Percentiles rank a stretch among this genome's conserved stretches.
These are phyloP conservation scores for Danaus plexippus DNA, from an alignment of 1,140 invertebrate genomes.

Conservation along the genomic window DNA sequence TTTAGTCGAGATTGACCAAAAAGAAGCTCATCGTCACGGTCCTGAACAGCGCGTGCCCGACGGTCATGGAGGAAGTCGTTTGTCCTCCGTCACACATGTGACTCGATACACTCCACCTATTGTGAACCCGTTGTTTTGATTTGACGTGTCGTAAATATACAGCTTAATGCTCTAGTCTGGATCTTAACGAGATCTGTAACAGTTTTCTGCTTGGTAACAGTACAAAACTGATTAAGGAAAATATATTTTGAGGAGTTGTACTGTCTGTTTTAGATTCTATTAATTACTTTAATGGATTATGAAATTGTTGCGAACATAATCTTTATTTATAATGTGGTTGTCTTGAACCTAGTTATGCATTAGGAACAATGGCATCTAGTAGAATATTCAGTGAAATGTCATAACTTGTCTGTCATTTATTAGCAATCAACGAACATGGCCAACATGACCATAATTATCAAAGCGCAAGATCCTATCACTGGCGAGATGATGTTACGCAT, in stretches of 20 bases:
- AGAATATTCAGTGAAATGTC: too few species aligned
- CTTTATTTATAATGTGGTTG: too few species aligned
- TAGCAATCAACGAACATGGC: too few species aligned
- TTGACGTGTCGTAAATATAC: constrained; percentile 23
- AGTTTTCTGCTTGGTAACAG: background rate
- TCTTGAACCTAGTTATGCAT: too few species aligned
- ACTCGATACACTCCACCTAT: constrained; percentile 33
- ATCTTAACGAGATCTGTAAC: constrained; percentile 1
- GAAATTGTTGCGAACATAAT: too few species aligned
- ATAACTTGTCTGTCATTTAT: too few species aligned
- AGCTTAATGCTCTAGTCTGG: constrained; percentile 8
- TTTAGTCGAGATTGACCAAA: constrained; percentile 39
- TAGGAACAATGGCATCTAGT: too few species aligned
- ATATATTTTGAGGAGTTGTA: too few species aligned
- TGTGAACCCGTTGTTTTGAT: constrained; percentile 32
- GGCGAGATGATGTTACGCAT: constrained; percentile 25
- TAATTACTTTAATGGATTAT: too few species aligned
- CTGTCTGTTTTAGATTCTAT: too few species aligned
- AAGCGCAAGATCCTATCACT: constrained; percentile 15
- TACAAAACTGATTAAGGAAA: too few species aligned
- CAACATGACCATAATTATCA: too few species aligned
- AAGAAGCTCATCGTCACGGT: constrained; percentile 36
- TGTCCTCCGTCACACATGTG: constrained; percentile 38
- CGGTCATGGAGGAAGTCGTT: constrained; percentile 44
- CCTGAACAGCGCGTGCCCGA: constrained; percentile 28